Evolutionary conservation across 1,140 invertebrate species (phyloP).

Genomic region (Drosophila punjabiensis): DNA sequence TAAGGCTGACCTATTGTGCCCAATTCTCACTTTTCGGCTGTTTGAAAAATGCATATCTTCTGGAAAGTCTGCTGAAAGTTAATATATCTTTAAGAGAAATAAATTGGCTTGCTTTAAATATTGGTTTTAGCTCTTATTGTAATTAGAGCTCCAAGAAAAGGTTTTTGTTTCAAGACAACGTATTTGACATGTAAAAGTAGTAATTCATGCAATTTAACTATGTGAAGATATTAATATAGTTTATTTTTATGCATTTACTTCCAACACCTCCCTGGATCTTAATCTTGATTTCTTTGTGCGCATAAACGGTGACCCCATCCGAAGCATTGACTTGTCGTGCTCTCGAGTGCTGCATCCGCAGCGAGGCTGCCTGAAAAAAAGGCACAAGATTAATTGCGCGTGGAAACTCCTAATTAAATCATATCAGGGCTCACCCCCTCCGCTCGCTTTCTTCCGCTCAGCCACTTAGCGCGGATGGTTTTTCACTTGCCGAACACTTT

Average conservation of each 20-base stretch:
- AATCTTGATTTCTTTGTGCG: not conserved
- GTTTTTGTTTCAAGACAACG: too few species aligned
- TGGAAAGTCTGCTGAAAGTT: not conserved
- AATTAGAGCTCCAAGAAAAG: too few species aligned
- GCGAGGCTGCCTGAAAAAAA: constrained; percentile 38
- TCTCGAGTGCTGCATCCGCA: constrained; percentile 37
- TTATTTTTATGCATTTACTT: too few species aligned
- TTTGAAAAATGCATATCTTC: too few species aligned
- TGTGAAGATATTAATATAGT: too few species aligned
- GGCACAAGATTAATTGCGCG: constrained; percentile 76
- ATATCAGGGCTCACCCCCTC: constrained; percentile 56
- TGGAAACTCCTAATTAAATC: constrained; percentile 81
- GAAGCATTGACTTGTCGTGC: not conserved
- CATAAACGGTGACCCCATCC: constrained; percentile 24
- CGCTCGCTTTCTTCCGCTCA: constrained; percentile 5
- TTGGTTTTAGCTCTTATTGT: not conserved
- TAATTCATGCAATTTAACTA: not conserved
- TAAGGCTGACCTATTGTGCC: not conserved
- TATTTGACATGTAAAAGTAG: too few species aligned
- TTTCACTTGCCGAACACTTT: constrained; percentile 63
- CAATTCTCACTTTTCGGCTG: not conserved
- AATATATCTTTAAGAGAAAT: not conserved
- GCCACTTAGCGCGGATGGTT: constrained; percentile 67
- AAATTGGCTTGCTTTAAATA: not conserved
- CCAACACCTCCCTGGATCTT: too few species aligned